A percentile compares a stretch with the other conserved stretches of the same genome.
Conservation (phyloP, 2,888 invertebrate species). For the Ectemnius lituratus region DNA sequence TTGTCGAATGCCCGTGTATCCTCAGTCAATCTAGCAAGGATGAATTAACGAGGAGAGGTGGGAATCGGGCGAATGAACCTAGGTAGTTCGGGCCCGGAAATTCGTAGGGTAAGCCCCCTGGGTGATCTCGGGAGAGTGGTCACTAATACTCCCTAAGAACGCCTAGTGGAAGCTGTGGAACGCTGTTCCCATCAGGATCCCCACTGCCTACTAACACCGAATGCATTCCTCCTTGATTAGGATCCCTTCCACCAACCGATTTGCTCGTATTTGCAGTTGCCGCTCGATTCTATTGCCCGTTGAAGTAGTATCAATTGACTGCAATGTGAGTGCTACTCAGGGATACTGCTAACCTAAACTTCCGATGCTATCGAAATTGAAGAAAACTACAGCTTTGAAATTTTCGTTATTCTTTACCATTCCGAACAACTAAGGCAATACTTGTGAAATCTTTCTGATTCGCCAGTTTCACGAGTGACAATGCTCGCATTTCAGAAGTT, state of each 20-base stretch:
- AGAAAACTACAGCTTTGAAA: neutral
- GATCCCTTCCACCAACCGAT: slow-evolving; percentile 61
- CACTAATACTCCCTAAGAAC: slow-evolving; percentile 73
- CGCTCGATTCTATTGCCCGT: slow-evolving; percentile 45
- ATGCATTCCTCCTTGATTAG: slow-evolving; percentile 74
- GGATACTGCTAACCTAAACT: slow-evolving; percentile 22
- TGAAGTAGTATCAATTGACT: slow-evolving; percentile 41
- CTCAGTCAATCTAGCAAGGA: slow-evolving; percentile 60
- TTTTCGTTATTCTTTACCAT: neutral
- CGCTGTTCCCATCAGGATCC: slow-evolving; percentile 64
- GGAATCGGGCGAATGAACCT: slow-evolving; percentile 60
- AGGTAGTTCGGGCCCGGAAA: slow-evolving; percentile 62
- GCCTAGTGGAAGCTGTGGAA: slow-evolving; percentile 68
- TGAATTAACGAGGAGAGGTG: slow-evolving; percentile 65
- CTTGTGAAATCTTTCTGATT: too few relatives aligned
- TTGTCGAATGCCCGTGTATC: slow-evolving; percentile 61
- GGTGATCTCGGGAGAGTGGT: slow-evolving; percentile 72
- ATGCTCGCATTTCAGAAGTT: neutral
- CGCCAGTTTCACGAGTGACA: neutral
- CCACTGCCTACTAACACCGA: slow-evolving; percentile 68
- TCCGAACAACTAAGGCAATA: too few relatives aligned
- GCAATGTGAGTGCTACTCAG: slow-evolving; percentile 39
- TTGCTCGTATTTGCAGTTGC: slow-evolving; percentile 65
- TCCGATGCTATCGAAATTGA: neutral
- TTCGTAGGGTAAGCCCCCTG: slow-evolving; percentile 66